Evolutionary conservation across 2,113 vertebrate genomes (phyloP).

Genomic region (Petaurus breviceps): DNA sequence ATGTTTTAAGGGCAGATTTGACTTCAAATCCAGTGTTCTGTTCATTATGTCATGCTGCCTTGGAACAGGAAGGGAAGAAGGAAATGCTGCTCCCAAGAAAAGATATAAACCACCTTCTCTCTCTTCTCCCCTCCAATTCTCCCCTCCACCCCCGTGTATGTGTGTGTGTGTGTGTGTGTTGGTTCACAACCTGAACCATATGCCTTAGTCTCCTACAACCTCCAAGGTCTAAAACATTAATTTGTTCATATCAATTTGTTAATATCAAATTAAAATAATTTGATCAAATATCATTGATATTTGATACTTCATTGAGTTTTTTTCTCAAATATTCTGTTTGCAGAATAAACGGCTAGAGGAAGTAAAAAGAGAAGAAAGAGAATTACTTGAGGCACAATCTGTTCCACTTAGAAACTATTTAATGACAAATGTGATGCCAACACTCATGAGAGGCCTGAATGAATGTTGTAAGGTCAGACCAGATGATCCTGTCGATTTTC

Average conservation of each 20-base stretch:
- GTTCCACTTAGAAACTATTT: constrained; percentile 89
- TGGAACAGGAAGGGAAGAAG: not conserved
- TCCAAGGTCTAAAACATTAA: not conserved
- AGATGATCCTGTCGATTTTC: constrained; percentile 91
- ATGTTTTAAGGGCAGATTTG: not conserved
- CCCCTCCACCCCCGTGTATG: too few relatives aligned
- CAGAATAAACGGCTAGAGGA: constrained; percentile 86
- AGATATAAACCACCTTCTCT: not conserved
- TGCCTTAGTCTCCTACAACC: not conserved
- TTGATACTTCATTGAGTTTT: not conserved
- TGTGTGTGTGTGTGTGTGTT: too few relatives aligned
- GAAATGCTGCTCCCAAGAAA: not conserved
- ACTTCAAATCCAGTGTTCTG: not conserved
- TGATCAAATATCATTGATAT: too few relatives aligned
- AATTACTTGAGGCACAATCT: constrained; percentile 87
- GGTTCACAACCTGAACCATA: not conserved
- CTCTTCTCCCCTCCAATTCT: too few relatives aligned
- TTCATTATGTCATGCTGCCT: not conserved
- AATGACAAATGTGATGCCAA: constrained; percentile 91
- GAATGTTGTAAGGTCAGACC: constrained; percentile 89
- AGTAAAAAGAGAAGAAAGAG: constrained; percentile 87
- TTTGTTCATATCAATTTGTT: too few relatives aligned
- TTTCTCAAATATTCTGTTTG: constrained; percentile 12
- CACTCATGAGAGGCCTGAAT: constrained; percentile 89
- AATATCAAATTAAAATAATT: too few relatives aligned